These are phyloP conservation scores for Sphinx pinastri DNA, from an alignment of 2,888 invertebrate genomes.

Conservation along the genomic window DNA sequence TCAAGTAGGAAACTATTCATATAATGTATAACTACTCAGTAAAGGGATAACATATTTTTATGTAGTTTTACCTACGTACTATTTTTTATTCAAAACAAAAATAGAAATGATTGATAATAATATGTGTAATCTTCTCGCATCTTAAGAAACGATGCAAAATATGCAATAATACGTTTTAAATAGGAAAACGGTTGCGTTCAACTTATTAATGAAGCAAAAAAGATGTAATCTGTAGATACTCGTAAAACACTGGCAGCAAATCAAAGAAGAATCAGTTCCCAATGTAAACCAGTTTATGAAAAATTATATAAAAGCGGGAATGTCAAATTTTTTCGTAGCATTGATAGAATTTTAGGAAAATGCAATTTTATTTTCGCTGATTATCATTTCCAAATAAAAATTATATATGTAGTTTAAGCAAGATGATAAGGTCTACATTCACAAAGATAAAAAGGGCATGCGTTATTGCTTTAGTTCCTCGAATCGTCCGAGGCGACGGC, in stretches of 20 bases:
- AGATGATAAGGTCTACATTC: conserved; percentile 55
- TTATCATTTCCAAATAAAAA: conserved; percentile 42
- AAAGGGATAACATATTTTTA: no score
- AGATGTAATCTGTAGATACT: no score
- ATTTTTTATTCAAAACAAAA: no score
- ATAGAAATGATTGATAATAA: no score
- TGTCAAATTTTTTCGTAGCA: conserved; percentile 35
- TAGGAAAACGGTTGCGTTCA: conserved; percentile 30
- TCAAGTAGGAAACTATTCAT: not conserved
- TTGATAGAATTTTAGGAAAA: conserved; percentile 45
- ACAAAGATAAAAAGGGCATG: conserved; percentile 55
- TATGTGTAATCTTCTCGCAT: no score
- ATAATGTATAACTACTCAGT: no score
- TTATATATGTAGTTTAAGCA: conserved; percentile 36
- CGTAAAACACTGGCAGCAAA: conserved; percentile 43
- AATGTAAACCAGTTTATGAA: conserved; percentile 24
- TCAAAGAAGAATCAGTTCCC: conserved; percentile 30
- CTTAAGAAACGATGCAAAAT: not conserved
- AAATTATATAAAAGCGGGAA: conserved; percentile 32
- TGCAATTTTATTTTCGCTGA: conserved; percentile 63
- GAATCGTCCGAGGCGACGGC: conserved; percentile 45
- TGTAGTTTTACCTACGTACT: not conserved
- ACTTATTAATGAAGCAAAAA: not conserved
- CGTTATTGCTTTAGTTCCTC: conserved; percentile 45
- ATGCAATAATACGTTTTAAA: not conserved